Conservation (phyloP, 2,888 invertebrate genomes). For the Theristus sp. region DNA sequence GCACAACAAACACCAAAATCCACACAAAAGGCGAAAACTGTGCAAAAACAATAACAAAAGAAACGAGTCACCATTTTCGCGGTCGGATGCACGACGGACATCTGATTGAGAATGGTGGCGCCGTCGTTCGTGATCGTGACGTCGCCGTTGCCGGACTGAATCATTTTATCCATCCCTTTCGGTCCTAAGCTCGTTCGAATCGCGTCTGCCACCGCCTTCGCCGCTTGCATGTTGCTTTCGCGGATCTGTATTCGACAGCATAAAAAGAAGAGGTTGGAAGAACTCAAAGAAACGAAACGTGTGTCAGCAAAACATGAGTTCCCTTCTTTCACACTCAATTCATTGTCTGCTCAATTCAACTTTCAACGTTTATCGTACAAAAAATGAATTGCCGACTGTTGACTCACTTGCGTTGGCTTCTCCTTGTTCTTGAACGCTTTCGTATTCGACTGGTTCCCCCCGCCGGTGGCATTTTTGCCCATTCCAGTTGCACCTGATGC, state of each 20-base stretch:
- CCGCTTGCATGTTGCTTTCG: constrained; percentile 84
- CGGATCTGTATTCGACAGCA: constrained; percentile 72
- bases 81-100: constrained; percentile 93
- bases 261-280: too few relatives aligned
- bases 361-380: too few relatives aligned
- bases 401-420: too few relatives aligned
- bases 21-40: neutral
- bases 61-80: constrained; percentile 68
- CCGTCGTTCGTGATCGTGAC: constrained; percentile 99
- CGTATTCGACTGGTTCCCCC: neutral
- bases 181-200: constrained; percentile 95
- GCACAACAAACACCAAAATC: too few relatives aligned
- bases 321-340: too few relatives aligned
- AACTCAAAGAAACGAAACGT: constrained; percentile 6
- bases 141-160: constrained; percentile 86
- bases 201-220: constrained; percentile 93
- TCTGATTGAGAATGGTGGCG: constrained; percentile 94
- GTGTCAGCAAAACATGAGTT: too few relatives aligned
- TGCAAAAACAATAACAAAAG: neutral
- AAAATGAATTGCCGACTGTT: too few relatives aligned
- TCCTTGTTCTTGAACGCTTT: constrained; percentile 37
- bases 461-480: neutral
- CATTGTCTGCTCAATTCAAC: too few relatives aligned
- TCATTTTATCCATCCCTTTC: constrained; percentile 99
- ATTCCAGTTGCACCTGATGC: neutral